Base-by-base conservation (phyloP, 1,140 invertebrate genomes). In the Eulimnadia texana region DNA sequence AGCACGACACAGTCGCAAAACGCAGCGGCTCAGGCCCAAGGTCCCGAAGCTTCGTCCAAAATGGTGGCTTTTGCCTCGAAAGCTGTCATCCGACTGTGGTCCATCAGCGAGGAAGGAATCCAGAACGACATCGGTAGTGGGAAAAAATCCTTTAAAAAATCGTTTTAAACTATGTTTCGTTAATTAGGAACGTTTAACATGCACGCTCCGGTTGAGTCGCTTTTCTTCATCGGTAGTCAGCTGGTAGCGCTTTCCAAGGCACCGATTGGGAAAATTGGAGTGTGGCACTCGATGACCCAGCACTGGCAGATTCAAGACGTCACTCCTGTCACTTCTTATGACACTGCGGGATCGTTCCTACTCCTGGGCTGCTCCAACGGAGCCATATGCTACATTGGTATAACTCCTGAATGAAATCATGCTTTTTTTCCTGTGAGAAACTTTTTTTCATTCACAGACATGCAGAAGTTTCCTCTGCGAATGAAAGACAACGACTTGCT, bases 401-500 rank as follows among this genome's bases (percentile, higher is more conserved):
- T 70, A 64, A 64, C 54, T 55, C 55, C 61, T 27, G 23, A n/a
- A n/a, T n/a, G n/a, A n/a, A n/a, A n/a, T n/a, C n/a, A n/a, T n/a
- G n/a, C n/a, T n/a, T n/a, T n/a, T n/a, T n/a, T n/a, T n/a, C 33
- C 6, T 42, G 16, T 42, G 6, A 16, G 58, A 62, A 58, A 65
- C 59, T 29, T n/a, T 19, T 20, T 63, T 57, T 27, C 1, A 22
- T 67, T 77, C 76, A 10, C 73, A 90, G 94, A 99, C 75, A 99
- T 99, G 95, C 93, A 98, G 73, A 99, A 98, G 72, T 98, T 99
- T 76, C 95, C 95, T 2, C 73, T 98, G 9, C 78, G 94, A 60
- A 98, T 98, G 93, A 98, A 98, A 73, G 95, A 98, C 70, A 98
- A 98, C 74, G 95, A 98, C 79, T 77, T 99, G 3, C 74, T 99